Evolutionary conservation across 1,140 invertebrate genomes (phyloP).

Genomic region (Heliconius nattereri): DNA sequence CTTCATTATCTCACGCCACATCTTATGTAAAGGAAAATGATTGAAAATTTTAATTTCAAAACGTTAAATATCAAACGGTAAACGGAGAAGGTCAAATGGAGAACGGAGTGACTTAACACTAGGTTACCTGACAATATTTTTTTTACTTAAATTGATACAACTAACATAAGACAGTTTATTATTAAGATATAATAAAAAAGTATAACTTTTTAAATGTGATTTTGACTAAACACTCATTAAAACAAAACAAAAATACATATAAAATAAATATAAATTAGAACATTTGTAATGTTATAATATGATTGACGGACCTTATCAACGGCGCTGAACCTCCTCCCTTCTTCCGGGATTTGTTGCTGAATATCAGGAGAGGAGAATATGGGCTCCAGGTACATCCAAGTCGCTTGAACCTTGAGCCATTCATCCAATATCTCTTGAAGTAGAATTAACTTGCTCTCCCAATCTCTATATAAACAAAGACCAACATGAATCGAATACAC

Average conservation of each 20-base stretch:
- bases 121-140: too few relatives aligned
- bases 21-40: constrained; percentile 60
- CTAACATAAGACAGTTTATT: too few relatives aligned
- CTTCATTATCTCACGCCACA: constrained; percentile 98
- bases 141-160: too few relatives aligned
- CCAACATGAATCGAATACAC: neutral
- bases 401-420: constrained; percentile 97
- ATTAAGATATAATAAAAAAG: too few relatives aligned
- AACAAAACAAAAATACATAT: too few relatives aligned
- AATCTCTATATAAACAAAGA: constrained; percentile 81
- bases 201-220: too few relatives aligned
- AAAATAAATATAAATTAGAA: too few relatives aligned
- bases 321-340: constrained; percentile 92
- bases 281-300: neutral
- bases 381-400: constrained; percentile 98
- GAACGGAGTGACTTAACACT: too few relatives aligned
- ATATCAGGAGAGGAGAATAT: constrained; percentile 99
- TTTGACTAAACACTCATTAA: too few relatives aligned
- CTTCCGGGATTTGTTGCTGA: constrained; percentile 96
- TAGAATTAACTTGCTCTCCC: constrained; percentile 89
- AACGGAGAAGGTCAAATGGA: neutral
- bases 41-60: too few relatives aligned
- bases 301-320: constrained; percentile 88
- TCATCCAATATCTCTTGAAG: constrained; percentile 97
- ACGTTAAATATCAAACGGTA: neutral